Evolutionary conservation across 2,888 invertebrate species (phyloP).

Genomic region (Euclidia mi): DNA sequence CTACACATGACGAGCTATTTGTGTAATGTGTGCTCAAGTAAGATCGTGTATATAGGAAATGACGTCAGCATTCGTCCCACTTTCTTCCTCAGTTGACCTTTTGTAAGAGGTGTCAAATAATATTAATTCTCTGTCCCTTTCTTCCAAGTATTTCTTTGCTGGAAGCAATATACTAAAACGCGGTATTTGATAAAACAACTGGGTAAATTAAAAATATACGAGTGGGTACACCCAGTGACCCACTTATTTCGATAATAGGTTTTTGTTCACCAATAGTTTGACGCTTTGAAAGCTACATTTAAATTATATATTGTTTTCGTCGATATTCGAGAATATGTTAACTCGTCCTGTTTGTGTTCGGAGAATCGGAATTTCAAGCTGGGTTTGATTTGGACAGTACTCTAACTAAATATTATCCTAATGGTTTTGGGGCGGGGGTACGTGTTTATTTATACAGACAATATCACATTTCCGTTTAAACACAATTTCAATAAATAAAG

Average conservation of each 20-base stretch:
- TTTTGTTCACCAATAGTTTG: not conserved
- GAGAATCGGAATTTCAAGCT: too few relatives aligned
- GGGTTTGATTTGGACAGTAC: too few relatives aligned
- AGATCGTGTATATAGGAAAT: constrained; percentile 4
- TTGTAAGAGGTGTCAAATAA: constrained; percentile 5
- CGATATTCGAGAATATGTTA: too few relatives aligned
- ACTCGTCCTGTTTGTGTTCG: not conserved
- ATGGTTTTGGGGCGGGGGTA: too few relatives aligned
- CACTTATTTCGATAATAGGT: constrained; percentile 4
- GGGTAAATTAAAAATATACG: constrained; percentile 6
- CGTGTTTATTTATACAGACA: too few relatives aligned
- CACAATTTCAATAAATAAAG: too few relatives aligned
- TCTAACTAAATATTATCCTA: too few relatives aligned
- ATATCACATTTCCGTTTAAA: too few relatives aligned
- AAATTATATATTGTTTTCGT: not conserved
- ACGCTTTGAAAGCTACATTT: not conserved
- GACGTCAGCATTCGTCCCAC: constrained; percentile 3
- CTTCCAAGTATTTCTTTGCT: not conserved
- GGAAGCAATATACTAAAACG: not conserved
- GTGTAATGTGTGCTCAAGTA: constrained; percentile 5
- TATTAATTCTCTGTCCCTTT: constrained; percentile 4
- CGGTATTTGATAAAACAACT: not conserved
- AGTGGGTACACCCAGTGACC: not conserved
- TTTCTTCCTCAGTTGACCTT: not conserved
- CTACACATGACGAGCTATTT: not conserved